These are phyloP conservation scores for Nyctereutes procyonoides DNA, from an alignment of 2,113 vertebrate species.

Conservation along the genomic window DNA sequence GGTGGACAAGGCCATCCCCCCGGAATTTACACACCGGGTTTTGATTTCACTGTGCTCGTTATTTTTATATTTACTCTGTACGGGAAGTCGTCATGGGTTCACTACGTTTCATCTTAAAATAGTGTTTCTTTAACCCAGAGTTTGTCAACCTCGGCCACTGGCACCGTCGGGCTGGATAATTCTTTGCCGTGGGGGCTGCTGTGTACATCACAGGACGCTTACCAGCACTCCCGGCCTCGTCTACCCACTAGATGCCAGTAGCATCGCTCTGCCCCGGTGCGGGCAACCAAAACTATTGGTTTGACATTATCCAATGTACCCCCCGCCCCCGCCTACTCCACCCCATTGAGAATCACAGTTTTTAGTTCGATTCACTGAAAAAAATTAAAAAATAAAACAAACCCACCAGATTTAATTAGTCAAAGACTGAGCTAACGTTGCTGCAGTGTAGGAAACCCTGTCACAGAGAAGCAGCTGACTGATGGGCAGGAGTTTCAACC, in stretches of 20 bases:
- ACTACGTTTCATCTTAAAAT: conserved; percentile 8
- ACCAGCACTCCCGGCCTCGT: not conserved
- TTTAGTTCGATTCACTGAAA: not conserved
- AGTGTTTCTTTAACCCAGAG: not conserved
- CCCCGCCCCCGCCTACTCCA: not conserved
- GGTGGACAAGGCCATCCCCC: not conserved
- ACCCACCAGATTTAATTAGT: not conserved
- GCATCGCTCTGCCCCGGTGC: rapidly evolving
- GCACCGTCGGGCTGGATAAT: not conserved
- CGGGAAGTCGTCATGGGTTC: too few relatives aligned
- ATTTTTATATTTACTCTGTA: not conserved
- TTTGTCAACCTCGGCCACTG: not conserved
- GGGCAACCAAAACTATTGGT: not conserved
- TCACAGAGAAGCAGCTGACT: not conserved
- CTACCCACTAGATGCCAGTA: rapidly evolving
- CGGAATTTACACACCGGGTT: not conserved
- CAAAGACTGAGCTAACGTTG: not conserved
- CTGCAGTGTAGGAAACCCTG: not conserved
- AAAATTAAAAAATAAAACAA: not conserved
- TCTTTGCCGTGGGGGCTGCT: too few relatives aligned
- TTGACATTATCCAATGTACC: not conserved
- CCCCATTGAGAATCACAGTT: not conserved
- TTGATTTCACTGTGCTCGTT: not conserved
- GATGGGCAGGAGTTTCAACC: not conserved
- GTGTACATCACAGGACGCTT: rapidly evolving